Percentiles rank a stretch among this genome's conserved stretches.
phyloP scores from a whole-genome alignment of 2,888 invertebrate genomes.

The Lydus trimaculatus region DNA sequence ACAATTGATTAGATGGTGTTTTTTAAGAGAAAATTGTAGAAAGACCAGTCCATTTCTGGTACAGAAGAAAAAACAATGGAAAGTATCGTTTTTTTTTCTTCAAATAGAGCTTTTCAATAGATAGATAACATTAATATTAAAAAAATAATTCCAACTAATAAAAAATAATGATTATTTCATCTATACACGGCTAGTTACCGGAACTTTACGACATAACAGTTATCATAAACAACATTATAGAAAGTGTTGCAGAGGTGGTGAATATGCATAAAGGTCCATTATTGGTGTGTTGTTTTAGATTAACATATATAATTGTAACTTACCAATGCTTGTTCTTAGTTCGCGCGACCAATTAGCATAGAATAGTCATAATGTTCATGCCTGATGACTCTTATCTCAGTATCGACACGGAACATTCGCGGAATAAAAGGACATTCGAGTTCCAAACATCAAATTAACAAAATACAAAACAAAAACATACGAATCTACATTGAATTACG shows the following conservation, averaged over 20 bases:
- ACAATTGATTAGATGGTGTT: constrained; percentile 51
- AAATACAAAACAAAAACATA: neutral
- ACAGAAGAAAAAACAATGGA: neutral
- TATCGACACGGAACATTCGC: constrained; percentile 40
- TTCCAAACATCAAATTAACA: neutral
- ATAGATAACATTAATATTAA: neutral
- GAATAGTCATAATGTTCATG: constrained; percentile 52
- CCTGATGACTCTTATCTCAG: constrained; percentile 39
- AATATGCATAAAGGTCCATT: constrained; percentile 43
- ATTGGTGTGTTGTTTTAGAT: constrained; percentile 42
- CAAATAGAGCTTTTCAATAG: neutral
- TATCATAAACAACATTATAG: constrained; percentile 41
- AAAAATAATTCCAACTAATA: constrained; percentile 17
- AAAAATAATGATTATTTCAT: constrained; percentile 32
- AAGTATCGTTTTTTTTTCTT: neutral
- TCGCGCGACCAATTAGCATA: constrained; percentile 48
- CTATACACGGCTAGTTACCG: constrained; percentile 37
- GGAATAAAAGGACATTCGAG: constrained; percentile 15
- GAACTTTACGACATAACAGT: constrained; percentile 37
- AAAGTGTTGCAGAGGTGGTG: constrained; percentile 37
- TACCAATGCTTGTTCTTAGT: constrained; percentile 41
- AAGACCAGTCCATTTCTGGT: constrained; percentile 10
- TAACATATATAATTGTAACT: constrained; percentile 54
- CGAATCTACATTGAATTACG: too few relatives aligned
- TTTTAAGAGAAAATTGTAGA: constrained; percentile 43